These are phyloP conservation scores for Tympanuchus pallidicinctus DNA, from an alignment of 2,113 vertebrate genomes.

Conservation along the genomic window DNA sequence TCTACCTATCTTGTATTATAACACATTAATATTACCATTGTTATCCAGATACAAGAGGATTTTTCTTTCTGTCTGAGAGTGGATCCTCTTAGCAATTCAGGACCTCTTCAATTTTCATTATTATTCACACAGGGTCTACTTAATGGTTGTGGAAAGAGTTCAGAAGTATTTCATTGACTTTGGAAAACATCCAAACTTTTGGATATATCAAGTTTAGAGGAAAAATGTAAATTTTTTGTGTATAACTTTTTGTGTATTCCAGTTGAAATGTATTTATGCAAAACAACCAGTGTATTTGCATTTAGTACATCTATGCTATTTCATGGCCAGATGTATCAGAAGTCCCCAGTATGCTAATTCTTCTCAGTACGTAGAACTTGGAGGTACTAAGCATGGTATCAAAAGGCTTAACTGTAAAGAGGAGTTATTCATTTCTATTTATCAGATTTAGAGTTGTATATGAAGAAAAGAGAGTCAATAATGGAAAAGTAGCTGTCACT, in stretches of 20 bases:
- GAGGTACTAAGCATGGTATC: neutral
- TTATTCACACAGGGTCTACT: neutral
- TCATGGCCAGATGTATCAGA: neutral
- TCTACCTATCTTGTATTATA: neutral
- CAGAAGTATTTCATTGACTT: neutral
- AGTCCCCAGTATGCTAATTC: neutral
- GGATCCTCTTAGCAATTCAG: neutral
- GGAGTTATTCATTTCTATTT: neutral
- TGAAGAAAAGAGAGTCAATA: neutral
- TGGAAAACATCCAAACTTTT: neutral
- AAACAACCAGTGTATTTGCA: neutral
- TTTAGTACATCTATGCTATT: neutral
- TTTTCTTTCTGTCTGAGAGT: neutral
- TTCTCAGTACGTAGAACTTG: neutral
- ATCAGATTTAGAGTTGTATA: neutral
- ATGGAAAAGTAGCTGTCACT: neutral
- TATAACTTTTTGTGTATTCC: neutral
- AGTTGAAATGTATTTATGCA: neutral
- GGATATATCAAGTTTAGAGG: neutral
- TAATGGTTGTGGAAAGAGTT: neutral
- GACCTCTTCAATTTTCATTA: neutral
- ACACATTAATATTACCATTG: neutral
- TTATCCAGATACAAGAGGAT: neutral
- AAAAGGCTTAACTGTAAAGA: neutral
- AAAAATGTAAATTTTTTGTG: neutral